These are phyloP conservation scores for Uria aalge DNA, from an alignment of 2,113 vertebrate species.

Conservation along the genomic window DNA sequence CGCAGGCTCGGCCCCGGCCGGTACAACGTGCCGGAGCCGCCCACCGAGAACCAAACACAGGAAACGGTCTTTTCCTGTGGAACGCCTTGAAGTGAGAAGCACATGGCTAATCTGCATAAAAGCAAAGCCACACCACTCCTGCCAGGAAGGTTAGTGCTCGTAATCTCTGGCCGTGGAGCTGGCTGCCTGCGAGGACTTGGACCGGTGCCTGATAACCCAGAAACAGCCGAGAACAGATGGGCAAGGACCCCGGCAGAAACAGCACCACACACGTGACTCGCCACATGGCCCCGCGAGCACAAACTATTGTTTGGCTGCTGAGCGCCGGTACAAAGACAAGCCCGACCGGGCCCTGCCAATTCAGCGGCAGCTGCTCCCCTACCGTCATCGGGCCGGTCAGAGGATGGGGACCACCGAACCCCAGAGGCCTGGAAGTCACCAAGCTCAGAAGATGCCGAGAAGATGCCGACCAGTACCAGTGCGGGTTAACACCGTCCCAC, in stretches of 20 bases:
- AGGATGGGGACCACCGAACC: background rate
- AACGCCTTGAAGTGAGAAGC: constrained; percentile 88
- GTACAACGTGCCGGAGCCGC: constrained; percentile 64
- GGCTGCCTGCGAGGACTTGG: constrained; percentile 79
- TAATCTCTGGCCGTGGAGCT: constrained; percentile 86
- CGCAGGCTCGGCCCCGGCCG: constrained; percentile 33
- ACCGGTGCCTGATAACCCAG: constrained; percentile 79
- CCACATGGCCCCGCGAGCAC: constrained; percentile 73
- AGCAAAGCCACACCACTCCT: constrained; percentile 87
- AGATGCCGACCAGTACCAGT: accelerated
- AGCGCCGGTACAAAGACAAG: constrained; percentile 46
- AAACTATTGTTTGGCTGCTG: constrained; percentile 68
- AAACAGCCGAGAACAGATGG: constrained; percentile 85
- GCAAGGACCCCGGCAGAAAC: constrained; percentile 82
- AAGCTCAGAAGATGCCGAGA: background rate
- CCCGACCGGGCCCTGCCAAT: background rate
- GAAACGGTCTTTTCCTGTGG: constrained; percentile 79
- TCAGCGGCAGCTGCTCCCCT: constrained; percentile 55
- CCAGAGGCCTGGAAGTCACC: background rate
- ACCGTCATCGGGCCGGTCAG: background rate
- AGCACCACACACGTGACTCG: constrained; percentile 72
- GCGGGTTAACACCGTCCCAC: background rate
- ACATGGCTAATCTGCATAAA: constrained; percentile 99
- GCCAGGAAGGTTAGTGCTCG: constrained; percentile 86
- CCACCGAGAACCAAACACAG: constrained; percentile 77